Conservation (phyloP, 2,888 invertebrate genomes). For the Drosophila robusta region DNA sequence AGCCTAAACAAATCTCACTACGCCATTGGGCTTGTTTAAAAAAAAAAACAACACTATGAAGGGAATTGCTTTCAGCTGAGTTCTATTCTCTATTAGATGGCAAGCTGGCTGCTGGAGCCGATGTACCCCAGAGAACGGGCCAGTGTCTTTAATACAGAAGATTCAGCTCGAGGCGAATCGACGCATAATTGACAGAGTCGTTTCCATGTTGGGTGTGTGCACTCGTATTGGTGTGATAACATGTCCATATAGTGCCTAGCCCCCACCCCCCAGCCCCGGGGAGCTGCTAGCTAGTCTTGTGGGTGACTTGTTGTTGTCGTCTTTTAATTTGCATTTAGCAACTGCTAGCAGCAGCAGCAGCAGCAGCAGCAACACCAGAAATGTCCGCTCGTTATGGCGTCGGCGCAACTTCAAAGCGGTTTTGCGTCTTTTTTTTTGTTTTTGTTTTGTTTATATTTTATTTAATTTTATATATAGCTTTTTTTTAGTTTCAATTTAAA, state of each 20-base stretch:
- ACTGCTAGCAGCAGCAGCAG: slow-evolving; percentile 16
- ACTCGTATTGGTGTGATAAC: slow-evolving; percentile 55
- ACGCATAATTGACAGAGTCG: slow-evolving; percentile 51
- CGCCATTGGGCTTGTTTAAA: too few relatives aligned
- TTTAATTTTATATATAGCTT: slow-evolving; percentile 2
- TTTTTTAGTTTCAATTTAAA: slow-evolving; percentile 65
- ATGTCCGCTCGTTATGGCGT: slow-evolving; percentile 66
- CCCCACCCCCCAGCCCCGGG: neutral
- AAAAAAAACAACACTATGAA: too few relatives aligned
- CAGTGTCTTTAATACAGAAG: slow-evolving; percentile 4
- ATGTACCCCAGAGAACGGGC: slow-evolving; percentile 3
- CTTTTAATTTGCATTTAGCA: slow-evolving; percentile 73
- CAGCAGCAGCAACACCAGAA: slow-evolving; percentile 42
- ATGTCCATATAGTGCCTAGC: slow-evolving; percentile 47
- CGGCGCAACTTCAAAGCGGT: slow-evolving; percentile 71
- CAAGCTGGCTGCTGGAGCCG: neutral
- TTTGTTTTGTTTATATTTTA: slow-evolving; percentile 39
- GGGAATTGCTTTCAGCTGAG: neutral
- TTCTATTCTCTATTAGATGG: neutral
- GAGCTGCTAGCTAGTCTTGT: slow-evolving; percentile 38
- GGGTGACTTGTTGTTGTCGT: slow-evolving; percentile 57
- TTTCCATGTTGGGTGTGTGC: slow-evolving; percentile 44
- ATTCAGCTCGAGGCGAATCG: slow-evolving; percentile 35
- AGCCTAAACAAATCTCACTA: too few relatives aligned
- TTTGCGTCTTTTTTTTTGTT: slow-evolving; percentile 22